These are phyloP conservation scores for Cetoscarus ocellatus DNA, from an alignment of 2,797 vertebrate genomes.

Conservation along the genomic window DNA sequence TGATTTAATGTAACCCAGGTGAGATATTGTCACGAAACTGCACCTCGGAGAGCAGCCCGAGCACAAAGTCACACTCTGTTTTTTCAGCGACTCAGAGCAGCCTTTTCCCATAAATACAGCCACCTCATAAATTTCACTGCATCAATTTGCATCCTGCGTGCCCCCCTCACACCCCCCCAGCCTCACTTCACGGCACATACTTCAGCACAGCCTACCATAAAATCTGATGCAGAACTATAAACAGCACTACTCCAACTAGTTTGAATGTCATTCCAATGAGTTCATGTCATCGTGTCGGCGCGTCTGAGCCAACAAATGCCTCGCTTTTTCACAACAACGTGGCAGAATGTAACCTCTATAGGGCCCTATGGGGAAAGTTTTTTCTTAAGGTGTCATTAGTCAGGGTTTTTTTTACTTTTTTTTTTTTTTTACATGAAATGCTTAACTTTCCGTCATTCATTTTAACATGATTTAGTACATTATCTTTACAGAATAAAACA, in stretches of 20 bases:
- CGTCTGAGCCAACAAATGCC: conserved; percentile 21
- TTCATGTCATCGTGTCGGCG: conserved; percentile 16
- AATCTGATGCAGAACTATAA: conserved; percentile 28
- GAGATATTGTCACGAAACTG: conserved; percentile 1
- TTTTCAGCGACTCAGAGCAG: conserved; percentile 30
- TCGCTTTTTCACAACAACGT: conserved; percentile 14
- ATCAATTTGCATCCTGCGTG: conserved; percentile 44
- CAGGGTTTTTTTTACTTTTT: too few species aligned
- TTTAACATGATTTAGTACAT: too few species aligned
- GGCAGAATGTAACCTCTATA: background rate
- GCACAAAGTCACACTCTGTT: conserved; percentile 13
- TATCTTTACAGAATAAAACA: too few species aligned
- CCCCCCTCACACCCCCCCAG: conserved; percentile 13
- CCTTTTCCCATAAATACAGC: conserved; percentile 57
- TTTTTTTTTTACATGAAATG: too few species aligned
- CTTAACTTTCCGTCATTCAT: too few species aligned
- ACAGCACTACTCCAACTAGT: conserved; percentile 1
- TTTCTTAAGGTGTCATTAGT: background rate
- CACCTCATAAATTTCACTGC: conserved; percentile 56
- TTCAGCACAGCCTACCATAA: conserved; percentile 25
- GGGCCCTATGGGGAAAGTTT: background rate
- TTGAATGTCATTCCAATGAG: conserved; percentile 31
- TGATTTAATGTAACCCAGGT: background rate
- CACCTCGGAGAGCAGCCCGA: background rate
- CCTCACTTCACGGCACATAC: conserved; percentile 24